Base-by-base conservation (phyloP, 2,888 invertebrate species). In the Portevinia maculata region DNA sequence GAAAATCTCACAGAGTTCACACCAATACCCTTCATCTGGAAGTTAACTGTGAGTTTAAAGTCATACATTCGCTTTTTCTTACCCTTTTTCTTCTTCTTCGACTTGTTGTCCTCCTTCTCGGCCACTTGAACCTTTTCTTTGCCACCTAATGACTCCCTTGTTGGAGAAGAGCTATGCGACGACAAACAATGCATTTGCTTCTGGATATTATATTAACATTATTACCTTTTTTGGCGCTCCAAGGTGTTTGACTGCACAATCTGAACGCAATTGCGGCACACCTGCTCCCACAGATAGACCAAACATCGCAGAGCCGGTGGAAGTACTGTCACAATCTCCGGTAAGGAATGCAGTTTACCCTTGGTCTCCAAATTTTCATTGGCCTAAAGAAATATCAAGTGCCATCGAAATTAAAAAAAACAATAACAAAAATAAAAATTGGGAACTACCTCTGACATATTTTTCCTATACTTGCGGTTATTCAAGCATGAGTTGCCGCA, bases 261-360 rank as follows among this genome's bases (percentile, higher is more conserved):
- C 74, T 94, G 94, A n/a, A 94, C 90, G 85, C 94, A 94, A 87
- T 92, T 94, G 3, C 91, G 89, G 50, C 94, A 94, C 17, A 98
- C 92, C 65, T 97, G 96, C 87, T 98, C 97, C 98, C 98, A 98
- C 30, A 98, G 91, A 69, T 94, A 94, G 0, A 98, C 97, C 7
- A 98, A 91, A 64, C 97, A 96, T 62, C 97, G 95, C 53, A 98
- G 90, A 0, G 98, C 97, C 0, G 97, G 96, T 1, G 98, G 98
- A 71, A 98, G 89, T 0, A 96, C 95, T 11, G 94, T 94, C 1
- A 96, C 94, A 0, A 90, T 84, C 76, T 92, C 92, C 1, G 91
- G 90, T 19, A 91, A 52, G 2, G 91, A 88, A 41, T 91, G 91
- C 3, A 90, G 74, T 84, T 90, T 89, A 57, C 85, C 87, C 59